These are phyloP conservation scores for Atlantisia rogersi DNA, from an alignment of 2,113 vertebrate genomes.

Conservation along the genomic window DNA sequence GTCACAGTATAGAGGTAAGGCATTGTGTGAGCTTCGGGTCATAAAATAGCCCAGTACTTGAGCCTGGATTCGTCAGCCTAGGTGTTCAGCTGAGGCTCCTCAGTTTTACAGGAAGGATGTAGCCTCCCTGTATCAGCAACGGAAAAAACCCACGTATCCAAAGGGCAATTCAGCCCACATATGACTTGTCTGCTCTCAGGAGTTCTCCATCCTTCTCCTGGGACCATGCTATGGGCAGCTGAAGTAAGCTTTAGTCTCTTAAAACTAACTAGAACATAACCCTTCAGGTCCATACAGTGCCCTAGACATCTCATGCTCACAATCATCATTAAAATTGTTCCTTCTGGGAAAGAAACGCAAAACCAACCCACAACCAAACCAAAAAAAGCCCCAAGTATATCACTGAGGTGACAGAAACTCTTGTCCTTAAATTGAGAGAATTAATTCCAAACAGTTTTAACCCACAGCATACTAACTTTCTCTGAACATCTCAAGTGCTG, in stretches of 20 bases:
- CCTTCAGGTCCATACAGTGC: neutral
- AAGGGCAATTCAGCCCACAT: neutral
- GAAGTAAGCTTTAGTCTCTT: neutral
- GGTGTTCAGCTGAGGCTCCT: neutral
- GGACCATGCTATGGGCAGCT: neutral
- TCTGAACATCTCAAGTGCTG: neutral
- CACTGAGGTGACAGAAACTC: neutral
- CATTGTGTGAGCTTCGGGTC: neutral
- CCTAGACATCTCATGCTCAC: neutral
- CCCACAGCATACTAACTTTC: neutral
- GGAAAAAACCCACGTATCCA: neutral
- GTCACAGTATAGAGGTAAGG: neutral
- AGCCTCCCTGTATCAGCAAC: neutral
- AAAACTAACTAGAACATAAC: neutral
- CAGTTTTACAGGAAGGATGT: neutral
- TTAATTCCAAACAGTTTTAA: constrained; percentile 41
- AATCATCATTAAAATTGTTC: neutral
- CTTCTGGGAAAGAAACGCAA: neutral
- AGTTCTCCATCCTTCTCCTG: neutral
- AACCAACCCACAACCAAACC: neutral
- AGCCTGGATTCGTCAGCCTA: neutral
- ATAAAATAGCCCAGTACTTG: neutral
- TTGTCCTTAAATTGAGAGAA: neutral
- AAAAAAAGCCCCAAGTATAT: neutral
- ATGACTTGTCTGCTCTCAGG: neutral